Base-by-base conservation (phyloP, 2,888 invertebrate genomes). In the Epicampocera succincta region DNA sequence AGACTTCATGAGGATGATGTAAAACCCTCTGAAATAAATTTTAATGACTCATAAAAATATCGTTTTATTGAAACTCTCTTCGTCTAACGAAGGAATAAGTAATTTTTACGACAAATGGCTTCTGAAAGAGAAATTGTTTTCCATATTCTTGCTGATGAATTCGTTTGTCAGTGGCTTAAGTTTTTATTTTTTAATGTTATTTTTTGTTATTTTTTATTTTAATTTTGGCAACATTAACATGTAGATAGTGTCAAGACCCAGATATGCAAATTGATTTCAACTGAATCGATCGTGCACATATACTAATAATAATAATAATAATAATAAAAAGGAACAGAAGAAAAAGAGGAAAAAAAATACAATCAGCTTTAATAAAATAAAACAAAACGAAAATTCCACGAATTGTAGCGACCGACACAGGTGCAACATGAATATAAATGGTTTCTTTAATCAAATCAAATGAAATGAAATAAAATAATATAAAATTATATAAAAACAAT, bases 231-330 rank as follows among this genome's bases (percentile, higher is more conserved):
- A 86, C 85, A 87, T 89, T 84, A 85, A 77, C 78, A 86, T 87
- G 89, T 88, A 85, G 63, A 76, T 72, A 68, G 84, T 86, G 84
- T 85, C 83, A 81, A 87, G 89, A 89, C 89, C 89, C 87, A 89
- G 89, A 88, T 89, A 89, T 89, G 89, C 87, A 89, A 89, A 89
- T 89, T 84, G 78, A 78, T 85, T 84, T 84, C 85, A 68, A 83
- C 68, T 75, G 81, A 84, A 84, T 82, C 82, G 78, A 82, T 82
- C 74, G 72, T 29, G 54, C 33, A 17, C 12, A 48, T 48, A n/a
- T n/a, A n/a, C n/a, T n/a, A n/a, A n/a, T n/a, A n/a, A n/a, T 3
- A 11, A 48, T 8, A 19, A 63, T 66, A 61, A 52, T 38, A n/a
- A 38, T 5, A 15, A n/a, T 63, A 80, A 50, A 11, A 0, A 17